phyloP scores from a whole-genome alignment of 2,113 vertebrate species.

The Anthoscopus minutus region DNA sequence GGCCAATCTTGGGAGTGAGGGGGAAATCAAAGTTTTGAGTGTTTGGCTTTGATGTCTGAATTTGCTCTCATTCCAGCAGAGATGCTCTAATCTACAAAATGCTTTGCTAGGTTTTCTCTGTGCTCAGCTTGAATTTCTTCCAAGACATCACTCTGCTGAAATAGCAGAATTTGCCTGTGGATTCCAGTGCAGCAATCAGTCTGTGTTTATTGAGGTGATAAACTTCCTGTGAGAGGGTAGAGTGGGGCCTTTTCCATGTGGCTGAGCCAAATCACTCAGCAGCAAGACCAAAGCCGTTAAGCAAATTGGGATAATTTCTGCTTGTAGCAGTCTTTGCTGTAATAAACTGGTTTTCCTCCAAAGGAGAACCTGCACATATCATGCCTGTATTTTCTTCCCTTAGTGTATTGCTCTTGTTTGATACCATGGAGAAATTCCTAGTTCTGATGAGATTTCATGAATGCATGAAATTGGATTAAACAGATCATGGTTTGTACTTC shows the following conservation, averaged over 20 bases:
- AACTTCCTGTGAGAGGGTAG: neutral
- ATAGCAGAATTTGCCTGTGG: neutral
- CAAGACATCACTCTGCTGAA: conserved; percentile 26
- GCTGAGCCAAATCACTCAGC: neutral
- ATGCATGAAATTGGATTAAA: neutral
- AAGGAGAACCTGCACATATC: neutral
- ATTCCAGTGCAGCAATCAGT: neutral
- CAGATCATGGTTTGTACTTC: neutral
- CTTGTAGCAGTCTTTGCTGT: neutral
- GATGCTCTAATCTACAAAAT: neutral
- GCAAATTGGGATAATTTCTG: neutral
- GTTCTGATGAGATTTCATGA: neutral
- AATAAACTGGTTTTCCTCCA: neutral
- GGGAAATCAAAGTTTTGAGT: neutral
- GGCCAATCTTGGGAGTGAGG: accelerated
- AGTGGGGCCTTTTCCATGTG: neutral
- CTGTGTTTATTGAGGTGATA: conserved; percentile 4
- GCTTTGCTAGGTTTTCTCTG: neutral
- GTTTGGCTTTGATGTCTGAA: neutral
- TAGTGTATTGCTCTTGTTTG: neutral
- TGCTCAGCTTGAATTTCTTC: conserved; percentile 45
- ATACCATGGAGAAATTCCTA: neutral
- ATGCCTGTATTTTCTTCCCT: neutral
- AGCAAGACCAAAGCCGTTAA: neutral
- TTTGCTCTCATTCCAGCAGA: neutral